Base-by-base conservation (phyloP, 2,888 invertebrate species). In the Odontothrips loti region DNA sequence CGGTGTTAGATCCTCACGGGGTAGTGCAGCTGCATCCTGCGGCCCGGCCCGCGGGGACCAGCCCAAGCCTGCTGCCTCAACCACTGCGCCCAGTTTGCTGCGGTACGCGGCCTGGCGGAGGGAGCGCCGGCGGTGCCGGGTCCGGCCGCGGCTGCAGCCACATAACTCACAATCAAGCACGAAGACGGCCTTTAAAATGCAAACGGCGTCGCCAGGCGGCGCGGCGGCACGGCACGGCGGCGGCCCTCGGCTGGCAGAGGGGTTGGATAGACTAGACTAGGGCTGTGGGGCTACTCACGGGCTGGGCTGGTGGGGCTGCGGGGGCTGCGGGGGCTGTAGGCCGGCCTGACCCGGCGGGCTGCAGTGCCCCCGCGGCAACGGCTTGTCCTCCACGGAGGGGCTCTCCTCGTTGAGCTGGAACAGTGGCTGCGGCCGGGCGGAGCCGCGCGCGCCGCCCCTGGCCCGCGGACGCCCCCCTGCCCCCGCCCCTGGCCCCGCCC, bases 1-100 rank as follows among this genome's bases (percentile, higher is more conserved):
- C n/a, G n/a, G n/a, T n/a, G 80, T 27, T 80, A 80, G 20, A 29
- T 81, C 79, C 10, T 79, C 17, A 80, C 82, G 34, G 3, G 34
- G 34, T 6, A 43, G n/a, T n/a, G n/a, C n/a, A n/a, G n/a, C n/a
- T n/a, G n/a, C n/a, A n/a, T n/a, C n/a, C n/a, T n/a, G n/a, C n/a
- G n/a, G n/a, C n/a, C n/a, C n/a, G n/a, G n/a, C n/a, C n/a, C n/a
- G n/a, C n/a, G n/a, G n/a, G n/a, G n/a, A n/a, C n/a, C n/a, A n/a
- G n/a, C n/a, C n/a, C n/a, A n/a, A n/a, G n/a, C n/a, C n/a, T n/a
- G n/a, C n/a, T n/a, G n/a, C n/a, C n/a, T n/a, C n/a, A n/a, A n/a
- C n/a, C n/a, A n/a, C n/a, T n/a, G n/a, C n/a, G n/a, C n/a, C n/a
- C n/a, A n/a, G n/a, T n/a, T n/a, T n/a, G 34, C 34, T 43, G 34